Base-by-base conservation (phyloP, 2,888 invertebrate genomes). In the Serripes groenlandicus region DNA sequence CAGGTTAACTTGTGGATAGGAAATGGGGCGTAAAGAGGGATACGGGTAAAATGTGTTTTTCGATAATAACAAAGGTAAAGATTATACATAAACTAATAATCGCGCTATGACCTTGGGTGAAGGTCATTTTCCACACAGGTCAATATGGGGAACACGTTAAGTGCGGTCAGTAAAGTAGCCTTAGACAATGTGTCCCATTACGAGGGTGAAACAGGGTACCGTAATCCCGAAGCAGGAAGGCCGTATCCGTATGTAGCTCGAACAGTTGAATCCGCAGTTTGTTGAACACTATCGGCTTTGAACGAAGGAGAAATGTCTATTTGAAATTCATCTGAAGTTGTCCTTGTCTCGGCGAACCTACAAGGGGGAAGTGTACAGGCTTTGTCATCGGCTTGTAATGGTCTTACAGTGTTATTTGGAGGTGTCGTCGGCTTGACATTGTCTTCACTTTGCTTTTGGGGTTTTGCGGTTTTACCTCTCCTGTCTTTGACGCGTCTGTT, bases 181-280 rank as follows among this genome's bases (percentile, higher is more conserved):
- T 37, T 34, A 35, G 75, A 30, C n/a, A 52, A 28, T 21, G 21
- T 5, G 26, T 52, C 64, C 68, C 66, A 75, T 30, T 73, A 30
- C 9, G 73, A 73, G 9, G 73, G 73, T 3, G 73, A 73, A 5
- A 62, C 30, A 9, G 73, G 60, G 58, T 60, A 73, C 34, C 42
- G 26, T 26, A 28, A n/a, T 4, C 26, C 26, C 18, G 26, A 35
- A 1, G 11, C n/a, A 11, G 28, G 7, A 26, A 15, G 18, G 21
- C 11, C 15, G 23, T 68, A 23, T 21, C 26, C 37, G 7, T 68
- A 37, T 9, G n/a, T 18, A 23, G 21, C 1, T 5, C 21, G 49
- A 21, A 2, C 15, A 21, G 2, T 49, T 49, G 21, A 2, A 49
- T 1, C 49, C 1, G 15, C 49, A 49, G 21, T 49, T 21, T 49